A percentile compares a stretch with the other conserved stretches of the same genome.
Evolutionary conservation across 2,113 vertebrate species (phyloP).

Genomic region (Orcinus orca): DNA sequence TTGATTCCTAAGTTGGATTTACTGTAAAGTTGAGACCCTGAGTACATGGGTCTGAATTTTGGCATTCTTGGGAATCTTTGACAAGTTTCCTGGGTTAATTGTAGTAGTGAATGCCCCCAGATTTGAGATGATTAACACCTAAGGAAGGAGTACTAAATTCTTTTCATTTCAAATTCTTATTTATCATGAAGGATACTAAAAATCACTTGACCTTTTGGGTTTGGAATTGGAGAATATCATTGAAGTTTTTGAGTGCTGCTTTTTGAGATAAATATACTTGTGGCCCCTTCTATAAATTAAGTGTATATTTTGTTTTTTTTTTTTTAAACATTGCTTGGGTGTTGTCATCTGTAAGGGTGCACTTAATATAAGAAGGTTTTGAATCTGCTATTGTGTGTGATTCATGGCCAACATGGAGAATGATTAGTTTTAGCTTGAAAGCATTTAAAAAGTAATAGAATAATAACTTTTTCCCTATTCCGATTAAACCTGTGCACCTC

Average conservation of each 20-base stretch:
- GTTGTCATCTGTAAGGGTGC: neutral
- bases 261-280: neutral
- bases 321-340: neutral
- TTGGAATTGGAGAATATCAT: neutral
- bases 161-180: neutral
- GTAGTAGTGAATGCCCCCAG: neutral
- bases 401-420: neutral
- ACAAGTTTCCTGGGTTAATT: constrained; percentile 5
- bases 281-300: neutral
- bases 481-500: neutral
- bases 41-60: neutral
- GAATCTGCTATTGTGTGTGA: neutral
- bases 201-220: neutral
- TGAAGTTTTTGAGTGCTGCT: neutral
- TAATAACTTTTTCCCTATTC: neutral
- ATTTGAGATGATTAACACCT: neutral
- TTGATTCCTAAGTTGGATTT: constrained; percentile 37
- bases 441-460: constrained; percentile 27
- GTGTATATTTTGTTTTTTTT: neutral
- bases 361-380: neutral
- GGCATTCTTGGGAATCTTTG: neutral
- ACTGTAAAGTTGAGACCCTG: neutral
- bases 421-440: constrained; percentile 37
- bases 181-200: neutral
- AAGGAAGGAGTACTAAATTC: neutral